Conservation (phyloP, 2,797 vertebrate species). For the Molossus molossus region DNA sequence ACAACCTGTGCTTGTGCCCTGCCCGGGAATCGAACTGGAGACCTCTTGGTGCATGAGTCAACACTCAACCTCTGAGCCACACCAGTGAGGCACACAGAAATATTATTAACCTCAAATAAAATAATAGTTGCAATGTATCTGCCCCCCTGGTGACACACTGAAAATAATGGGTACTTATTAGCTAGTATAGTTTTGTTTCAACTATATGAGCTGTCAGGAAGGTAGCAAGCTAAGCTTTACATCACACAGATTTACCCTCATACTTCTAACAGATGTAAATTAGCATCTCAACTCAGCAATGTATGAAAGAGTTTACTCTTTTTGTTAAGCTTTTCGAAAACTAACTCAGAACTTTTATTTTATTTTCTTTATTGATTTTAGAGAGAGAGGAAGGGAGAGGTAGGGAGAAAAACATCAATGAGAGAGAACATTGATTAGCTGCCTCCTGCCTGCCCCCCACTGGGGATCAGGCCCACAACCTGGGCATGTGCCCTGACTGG, state of each 20-base stretch:
- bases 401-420: no score
- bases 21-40: no score
- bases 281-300: not conserved
- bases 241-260: not conserved
- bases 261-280: not conserved
- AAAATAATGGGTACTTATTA: not conserved
- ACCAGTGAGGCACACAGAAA: not conserved
- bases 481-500: no score
- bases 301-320: not conserved
- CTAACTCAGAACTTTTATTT: not conserved
- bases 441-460: no score
- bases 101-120: constrained; percentile 1
- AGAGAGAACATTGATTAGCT: no score
- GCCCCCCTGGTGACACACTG: not conserved
- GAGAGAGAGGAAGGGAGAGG: no score
- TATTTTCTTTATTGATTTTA: no score
- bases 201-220: not conserved
- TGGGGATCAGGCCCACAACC: no score
- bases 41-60: no score
- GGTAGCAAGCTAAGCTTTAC: not conserved
- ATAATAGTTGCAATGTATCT: not conserved
- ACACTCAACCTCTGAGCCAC: no score
- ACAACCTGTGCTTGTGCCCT: no score
- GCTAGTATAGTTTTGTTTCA: not conserved
- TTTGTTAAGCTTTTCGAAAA: not conserved